Percentiles rank a stretch among this genome's conserved stretches.
phyloP scores from a whole-genome alignment of 2,888 invertebrate genomes.

The Yponomeuta plumbellus region DNA sequence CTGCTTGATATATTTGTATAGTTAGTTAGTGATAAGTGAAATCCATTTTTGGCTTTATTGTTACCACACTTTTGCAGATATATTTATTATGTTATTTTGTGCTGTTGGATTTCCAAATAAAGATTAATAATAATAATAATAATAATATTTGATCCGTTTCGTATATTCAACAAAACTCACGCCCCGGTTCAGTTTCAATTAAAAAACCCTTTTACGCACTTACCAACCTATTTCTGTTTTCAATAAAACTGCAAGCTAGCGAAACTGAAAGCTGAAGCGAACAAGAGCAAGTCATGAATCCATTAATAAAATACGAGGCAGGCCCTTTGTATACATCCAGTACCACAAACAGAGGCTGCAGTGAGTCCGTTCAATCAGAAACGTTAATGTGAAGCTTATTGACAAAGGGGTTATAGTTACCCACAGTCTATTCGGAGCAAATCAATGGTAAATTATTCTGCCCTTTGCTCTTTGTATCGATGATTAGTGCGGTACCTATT shows the following conservation, averaged over 20 bases:
- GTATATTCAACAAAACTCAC: too few relatives aligned
- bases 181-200: not conserved
- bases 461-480: not conserved
- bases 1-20: too few relatives aligned
- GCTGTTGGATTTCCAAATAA: too few relatives aligned
- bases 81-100: too few relatives aligned
- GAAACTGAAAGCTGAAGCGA: not conserved
- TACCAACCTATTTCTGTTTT: not conserved
- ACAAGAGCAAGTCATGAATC: constrained; percentile 1
- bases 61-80: too few relatives aligned
- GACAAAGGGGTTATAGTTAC: not conserved
- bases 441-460: not conserved
- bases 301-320: not conserved
- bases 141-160: too few relatives aligned
- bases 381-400: not conserved
- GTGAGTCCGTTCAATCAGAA: not conserved
- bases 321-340: not conserved
- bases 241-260: not conserved
- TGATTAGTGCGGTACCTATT: not conserved
- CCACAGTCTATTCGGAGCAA: not conserved
- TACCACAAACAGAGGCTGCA: not conserved
- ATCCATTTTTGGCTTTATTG: too few relatives aligned
- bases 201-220: not conserved
- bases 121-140: too few relatives aligned
- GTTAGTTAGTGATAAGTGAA: too few relatives aligned